Conservation (phyloP, 1,140 invertebrate genomes). For the Drosophila azteca region DNA sequence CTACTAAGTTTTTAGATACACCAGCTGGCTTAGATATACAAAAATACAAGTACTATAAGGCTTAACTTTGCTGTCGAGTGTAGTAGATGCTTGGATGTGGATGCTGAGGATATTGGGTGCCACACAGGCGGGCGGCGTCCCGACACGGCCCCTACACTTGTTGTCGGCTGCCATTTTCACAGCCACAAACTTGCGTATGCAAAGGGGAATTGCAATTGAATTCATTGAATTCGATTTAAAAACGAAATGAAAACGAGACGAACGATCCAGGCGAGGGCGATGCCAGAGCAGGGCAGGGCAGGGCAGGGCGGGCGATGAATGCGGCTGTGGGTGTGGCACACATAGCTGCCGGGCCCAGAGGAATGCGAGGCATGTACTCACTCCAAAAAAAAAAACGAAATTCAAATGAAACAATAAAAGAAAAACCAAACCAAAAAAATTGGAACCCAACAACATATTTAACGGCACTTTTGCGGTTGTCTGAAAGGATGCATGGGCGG, state of each 20-base stretch:
- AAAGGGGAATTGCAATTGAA: slow-evolving; percentile 73
- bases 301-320: slow-evolving; percentile 6
- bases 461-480: slow-evolving; percentile 61
- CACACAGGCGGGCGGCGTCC: slow-evolving; percentile 31
- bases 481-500: slow-evolving; percentile 8
- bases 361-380: slow-evolving; percentile 19
- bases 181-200: slow-evolving; percentile 78
- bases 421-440: slow-evolving; percentile 20
- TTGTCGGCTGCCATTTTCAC: slow-evolving; percentile 30
- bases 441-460: slow-evolving; percentile 53
- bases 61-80: slow-evolving; percentile 20
- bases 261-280: not conserved
- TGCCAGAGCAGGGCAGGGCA: not conserved
- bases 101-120: not conserved
- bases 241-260: slow-evolving; percentile 57
- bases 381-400: slow-evolving; percentile 14
- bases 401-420: slow-evolving; percentile 35
- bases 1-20: too few species aligned
- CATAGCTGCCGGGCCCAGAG: slow-evolving; percentile 19
- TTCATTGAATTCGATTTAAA: slow-evolving; percentile 82
- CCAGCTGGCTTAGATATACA: too few species aligned
- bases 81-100: slow-evolving; percentile 3
- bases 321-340: slow-evolving; percentile 32
- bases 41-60: not conserved
- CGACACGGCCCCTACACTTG: slow-evolving; percentile 32